These are phyloP conservation scores for Eurytoma adleriae DNA, from an alignment of 2,888 invertebrate genomes.

Conservation along the genomic window DNA sequence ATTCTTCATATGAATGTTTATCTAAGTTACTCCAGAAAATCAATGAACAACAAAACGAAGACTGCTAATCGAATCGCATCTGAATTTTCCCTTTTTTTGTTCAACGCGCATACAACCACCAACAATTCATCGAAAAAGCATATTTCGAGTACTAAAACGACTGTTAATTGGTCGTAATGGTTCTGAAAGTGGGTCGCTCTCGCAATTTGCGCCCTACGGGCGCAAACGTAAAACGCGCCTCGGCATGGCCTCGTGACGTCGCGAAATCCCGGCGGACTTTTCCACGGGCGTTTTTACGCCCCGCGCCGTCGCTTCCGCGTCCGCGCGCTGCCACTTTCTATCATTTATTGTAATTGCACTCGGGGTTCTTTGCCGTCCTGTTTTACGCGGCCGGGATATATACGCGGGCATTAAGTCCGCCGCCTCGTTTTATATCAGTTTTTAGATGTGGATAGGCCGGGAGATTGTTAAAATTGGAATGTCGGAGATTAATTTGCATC, in stretches of 20 bases:
- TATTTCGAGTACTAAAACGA: slow-evolving; percentile 34
- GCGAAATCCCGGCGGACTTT: slow-evolving; percentile 20
- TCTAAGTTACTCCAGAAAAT: no score
- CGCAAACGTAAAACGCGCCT: slow-evolving; percentile 27
- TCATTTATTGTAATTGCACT: slow-evolving; percentile 54
- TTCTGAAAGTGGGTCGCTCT: slow-evolving; percentile 46
- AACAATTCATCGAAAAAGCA: slow-evolving; percentile 39
- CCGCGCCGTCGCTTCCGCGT: slow-evolving; percentile 42
- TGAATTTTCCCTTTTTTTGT: no score
- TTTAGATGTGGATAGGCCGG: slow-evolving; percentile 33
- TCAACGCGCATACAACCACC: neutral
- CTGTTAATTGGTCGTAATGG: slow-evolving; percentile 48
- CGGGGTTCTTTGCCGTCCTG: slow-evolving; percentile 8
- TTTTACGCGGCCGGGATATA: slow-evolving; percentile 24
- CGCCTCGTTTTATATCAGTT: slow-evolving; percentile 43
- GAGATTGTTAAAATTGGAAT: slow-evolving; percentile 32
- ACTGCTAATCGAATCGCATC: no score
- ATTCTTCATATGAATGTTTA: no score
- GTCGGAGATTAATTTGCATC: slow-evolving; percentile 33
- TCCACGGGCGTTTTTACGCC: slow-evolving; percentile 16
- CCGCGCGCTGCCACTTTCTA: slow-evolving; percentile 37
- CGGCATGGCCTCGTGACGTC: slow-evolving; percentile 24
- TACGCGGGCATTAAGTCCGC: slow-evolving; percentile 14
- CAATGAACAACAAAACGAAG: no score
- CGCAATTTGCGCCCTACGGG: neutral